Conservation (phyloP, 2,797 vertebrate genomes). For the Mus caroli region DNA sequence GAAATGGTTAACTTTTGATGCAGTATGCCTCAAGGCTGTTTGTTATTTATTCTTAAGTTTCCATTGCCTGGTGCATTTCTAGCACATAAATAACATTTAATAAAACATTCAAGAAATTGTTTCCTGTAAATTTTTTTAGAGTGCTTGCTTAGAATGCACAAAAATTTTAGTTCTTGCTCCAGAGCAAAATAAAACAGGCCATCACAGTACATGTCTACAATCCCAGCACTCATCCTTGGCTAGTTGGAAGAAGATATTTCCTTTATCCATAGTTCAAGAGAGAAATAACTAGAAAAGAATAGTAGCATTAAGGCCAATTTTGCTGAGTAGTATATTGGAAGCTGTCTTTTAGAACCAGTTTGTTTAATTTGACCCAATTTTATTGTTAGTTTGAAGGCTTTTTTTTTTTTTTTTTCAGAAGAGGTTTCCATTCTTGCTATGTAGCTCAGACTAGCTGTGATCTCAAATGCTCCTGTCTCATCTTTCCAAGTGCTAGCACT, state of each 20-base stretch:
- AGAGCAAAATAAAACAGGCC: background rate
- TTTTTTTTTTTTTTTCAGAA: background rate
- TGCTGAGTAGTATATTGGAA: background rate
- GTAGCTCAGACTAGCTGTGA: background rate
- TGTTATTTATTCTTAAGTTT: conserved; percentile 49
- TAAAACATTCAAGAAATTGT: conserved; percentile 28
- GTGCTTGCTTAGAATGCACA: background rate
- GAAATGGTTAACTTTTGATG: background rate
- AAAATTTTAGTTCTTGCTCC: background rate
- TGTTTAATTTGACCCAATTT: background rate
- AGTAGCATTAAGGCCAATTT: background rate
- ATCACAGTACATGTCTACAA: background rate
- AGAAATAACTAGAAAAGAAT: background rate
- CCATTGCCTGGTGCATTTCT: conserved; percentile 15
- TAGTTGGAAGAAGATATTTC: background rate
- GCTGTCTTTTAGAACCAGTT: background rate
- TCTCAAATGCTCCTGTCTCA: background rate
- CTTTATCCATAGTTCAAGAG: background rate
- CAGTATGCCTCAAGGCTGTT: background rate
- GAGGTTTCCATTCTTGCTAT: background rate
- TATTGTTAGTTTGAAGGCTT: background rate
- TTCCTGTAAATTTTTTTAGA: background rate
- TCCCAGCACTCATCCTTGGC: background rate
- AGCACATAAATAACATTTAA: conserved; percentile 22
- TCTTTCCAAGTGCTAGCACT: background rate